Evolutionary conservation across 2,888 invertebrate genomes (phyloP).

Genomic region (Bellardia pandia): DNA sequence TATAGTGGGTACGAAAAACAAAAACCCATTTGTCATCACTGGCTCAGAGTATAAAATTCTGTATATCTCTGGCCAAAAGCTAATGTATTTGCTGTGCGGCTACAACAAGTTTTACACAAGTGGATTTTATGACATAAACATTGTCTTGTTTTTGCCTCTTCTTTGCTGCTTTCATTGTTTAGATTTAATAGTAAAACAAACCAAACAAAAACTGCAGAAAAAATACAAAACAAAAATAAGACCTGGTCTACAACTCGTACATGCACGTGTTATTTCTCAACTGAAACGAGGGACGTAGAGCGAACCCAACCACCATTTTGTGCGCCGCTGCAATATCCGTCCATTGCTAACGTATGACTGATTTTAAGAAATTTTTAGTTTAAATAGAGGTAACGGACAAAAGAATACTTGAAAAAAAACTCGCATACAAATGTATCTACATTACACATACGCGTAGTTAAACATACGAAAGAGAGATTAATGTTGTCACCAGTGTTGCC

Average conservation of each 20-base stretch:
- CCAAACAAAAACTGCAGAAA: not conserved
- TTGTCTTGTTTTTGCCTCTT: not conserved
- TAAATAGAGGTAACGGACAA: constrained; percentile 53
- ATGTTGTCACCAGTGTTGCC: not conserved
- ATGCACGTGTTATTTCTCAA: constrained; percentile 71
- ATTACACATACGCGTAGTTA: not conserved
- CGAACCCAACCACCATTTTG: constrained; percentile 69
- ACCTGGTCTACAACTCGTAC: not conserved
- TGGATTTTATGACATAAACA: constrained; percentile 43
- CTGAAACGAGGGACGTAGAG: constrained; percentile 52
- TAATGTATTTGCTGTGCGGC: too few relatives aligned
- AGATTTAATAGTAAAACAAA: not conserved
- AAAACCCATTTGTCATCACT: too few relatives aligned
- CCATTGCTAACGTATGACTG: constrained; percentile 72
- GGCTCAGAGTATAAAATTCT: not conserved
- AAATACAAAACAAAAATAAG: constrained; percentile 17
- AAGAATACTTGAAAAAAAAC: constrained; percentile 15
- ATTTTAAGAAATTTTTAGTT: constrained; percentile 48
- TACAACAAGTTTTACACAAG: constrained; percentile 33
- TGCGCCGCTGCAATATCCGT: constrained; percentile 67
- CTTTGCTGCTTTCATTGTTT: constrained; percentile 13
- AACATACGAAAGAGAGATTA: constrained; percentile 1
- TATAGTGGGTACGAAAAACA: too few relatives aligned
- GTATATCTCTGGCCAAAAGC: not conserved
- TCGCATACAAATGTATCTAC: constrained; percentile 13